A percentile compares a stretch with the other conserved stretches of the same genome.
Conservation (phyloP, 2,113 vertebrate species). For the Blennius ocellaris region DNA sequence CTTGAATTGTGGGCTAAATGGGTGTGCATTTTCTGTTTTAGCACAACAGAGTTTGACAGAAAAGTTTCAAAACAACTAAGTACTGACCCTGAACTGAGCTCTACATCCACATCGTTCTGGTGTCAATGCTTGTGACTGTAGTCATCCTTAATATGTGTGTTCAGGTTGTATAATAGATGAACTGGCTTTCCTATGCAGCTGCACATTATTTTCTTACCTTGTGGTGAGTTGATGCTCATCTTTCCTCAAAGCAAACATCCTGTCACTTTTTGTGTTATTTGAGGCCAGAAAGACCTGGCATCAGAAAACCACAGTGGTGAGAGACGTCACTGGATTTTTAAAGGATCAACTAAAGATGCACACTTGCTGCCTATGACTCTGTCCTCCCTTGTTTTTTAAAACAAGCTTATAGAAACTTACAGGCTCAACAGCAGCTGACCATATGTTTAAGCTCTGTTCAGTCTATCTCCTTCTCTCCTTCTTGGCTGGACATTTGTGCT, state of each 20-base stretch:
- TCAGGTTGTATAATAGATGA: conserved; percentile 19
- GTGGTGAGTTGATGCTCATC: conserved; percentile 37
- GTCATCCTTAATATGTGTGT: conserved; percentile 18
- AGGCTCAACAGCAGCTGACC: conserved; percentile 40
- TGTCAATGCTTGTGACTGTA: background rate
- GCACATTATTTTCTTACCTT: conserved; percentile 41
- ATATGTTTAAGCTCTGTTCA: conserved; percentile 39
- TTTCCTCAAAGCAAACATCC: conserved; percentile 65
- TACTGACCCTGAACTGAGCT: background rate
- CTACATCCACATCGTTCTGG: background rate
- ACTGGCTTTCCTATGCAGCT: conserved; percentile 60
- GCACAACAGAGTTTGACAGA: background rate
- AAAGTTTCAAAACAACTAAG: background rate
- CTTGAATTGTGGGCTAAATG: conserved; percentile 2
- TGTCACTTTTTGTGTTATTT: conserved; percentile 5
- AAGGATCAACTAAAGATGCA: background rate
- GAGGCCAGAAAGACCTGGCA: background rate
- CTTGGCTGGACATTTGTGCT: conserved; percentile 25
- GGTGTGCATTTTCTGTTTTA: conserved; percentile 24
- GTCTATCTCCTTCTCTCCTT: background rate
- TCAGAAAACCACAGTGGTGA: conserved; percentile 11
- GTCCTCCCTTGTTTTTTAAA: background rate
- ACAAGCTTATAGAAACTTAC: conserved; percentile 22
- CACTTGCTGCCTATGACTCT: conserved; percentile 30
- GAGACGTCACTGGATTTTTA: background rate